These are phyloP conservation scores for Sycobia sp. DNA, from an alignment of 1,140 invertebrate genomes.

Conservation along the genomic window DNA sequence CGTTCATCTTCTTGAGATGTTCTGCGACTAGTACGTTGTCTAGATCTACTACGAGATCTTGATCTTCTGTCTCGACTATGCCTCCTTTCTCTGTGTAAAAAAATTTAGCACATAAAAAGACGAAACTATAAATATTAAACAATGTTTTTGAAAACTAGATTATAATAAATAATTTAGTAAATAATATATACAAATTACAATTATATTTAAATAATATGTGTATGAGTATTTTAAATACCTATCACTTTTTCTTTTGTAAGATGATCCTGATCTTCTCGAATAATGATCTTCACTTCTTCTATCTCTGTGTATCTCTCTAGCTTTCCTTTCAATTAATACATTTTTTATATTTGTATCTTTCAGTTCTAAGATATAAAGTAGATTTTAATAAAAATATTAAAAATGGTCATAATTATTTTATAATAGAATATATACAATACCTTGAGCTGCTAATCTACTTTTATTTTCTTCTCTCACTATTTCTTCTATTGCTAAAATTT, in stretches of 20 bases:
- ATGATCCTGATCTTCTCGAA: conserved; percentile 23
- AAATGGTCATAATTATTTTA: conserved; percentile 9
- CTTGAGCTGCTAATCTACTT: conserved; percentile 51
- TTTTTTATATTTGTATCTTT: conserved; percentile 27
- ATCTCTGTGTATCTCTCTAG: conserved; percentile 20
- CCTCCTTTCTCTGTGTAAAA: conserved; percentile 26
- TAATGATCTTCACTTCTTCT: conserved; percentile 25
- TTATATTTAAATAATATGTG: conserved; percentile 2
- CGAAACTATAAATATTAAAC: not conserved
- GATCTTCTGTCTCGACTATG: conserved; percentile 34
- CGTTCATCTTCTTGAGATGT: conserved; percentile 41
- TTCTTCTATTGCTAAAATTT: conserved; percentile 58
- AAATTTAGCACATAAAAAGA: too few relatives aligned
- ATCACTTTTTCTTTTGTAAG: conserved; percentile 27
- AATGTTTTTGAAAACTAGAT: not conserved
- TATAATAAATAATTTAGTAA: not conserved
- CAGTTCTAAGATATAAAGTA: conserved; percentile 24
- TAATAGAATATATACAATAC: conserved; percentile 43
- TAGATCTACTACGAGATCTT: conserved; percentile 38
- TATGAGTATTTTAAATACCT: conserved; percentile 8
- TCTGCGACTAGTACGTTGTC: conserved; percentile 41
- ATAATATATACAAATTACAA: not conserved
- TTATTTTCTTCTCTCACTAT: conserved; percentile 57
- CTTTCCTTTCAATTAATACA: conserved; percentile 21
- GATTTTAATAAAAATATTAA: not conserved